A percentile compares a stretch with the other conserved stretches of the same genome.
Conservation (phyloP, 1,140 invertebrate genomes). For the Drosophila sproati region DNA sequence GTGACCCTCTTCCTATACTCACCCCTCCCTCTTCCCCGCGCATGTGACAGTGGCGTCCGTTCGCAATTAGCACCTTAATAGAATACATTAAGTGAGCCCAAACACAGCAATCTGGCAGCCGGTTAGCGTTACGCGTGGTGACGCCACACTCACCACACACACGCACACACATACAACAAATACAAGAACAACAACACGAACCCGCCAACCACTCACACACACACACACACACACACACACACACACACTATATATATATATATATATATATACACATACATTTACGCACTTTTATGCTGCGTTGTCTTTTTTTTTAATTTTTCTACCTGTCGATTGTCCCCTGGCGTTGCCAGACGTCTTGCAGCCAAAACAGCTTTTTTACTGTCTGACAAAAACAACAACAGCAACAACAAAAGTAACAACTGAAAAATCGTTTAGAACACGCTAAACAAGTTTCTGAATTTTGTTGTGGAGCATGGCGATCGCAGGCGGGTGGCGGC, state of each 20-base stretch:
- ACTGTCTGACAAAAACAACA: conserved; percentile 28
- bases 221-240: neutral
- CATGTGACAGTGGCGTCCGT: conserved; percentile 36
- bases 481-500: conserved; percentile 17
- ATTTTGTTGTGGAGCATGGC: conserved; percentile 49
- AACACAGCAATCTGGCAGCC: conserved; percentile 37
- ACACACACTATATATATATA: neutral
- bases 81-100: conserved; percentile 42
- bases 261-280: neutral
- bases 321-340: conserved; percentile 72
- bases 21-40: neutral
- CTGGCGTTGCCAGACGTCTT: conserved; percentile 60
- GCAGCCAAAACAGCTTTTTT: conserved; percentile 74
- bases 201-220: too few relatives aligned
- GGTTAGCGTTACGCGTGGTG: conserved; percentile 39
- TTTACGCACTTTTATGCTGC: conserved; percentile 60
- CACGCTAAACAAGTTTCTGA: conserved; percentile 78
- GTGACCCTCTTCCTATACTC: too few relatives aligned
- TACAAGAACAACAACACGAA: conserved; percentile 15
- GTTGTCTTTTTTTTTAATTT: conserved; percentile 30
- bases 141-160: conserved; percentile 33
- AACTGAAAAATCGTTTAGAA: conserved; percentile 74
- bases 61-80: conserved; percentile 57
- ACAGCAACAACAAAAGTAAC: conserved; percentile 42
- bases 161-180: neutral